Conservation (phyloP, 1,140 invertebrate species). For the Brachionus sp. region DNA sequence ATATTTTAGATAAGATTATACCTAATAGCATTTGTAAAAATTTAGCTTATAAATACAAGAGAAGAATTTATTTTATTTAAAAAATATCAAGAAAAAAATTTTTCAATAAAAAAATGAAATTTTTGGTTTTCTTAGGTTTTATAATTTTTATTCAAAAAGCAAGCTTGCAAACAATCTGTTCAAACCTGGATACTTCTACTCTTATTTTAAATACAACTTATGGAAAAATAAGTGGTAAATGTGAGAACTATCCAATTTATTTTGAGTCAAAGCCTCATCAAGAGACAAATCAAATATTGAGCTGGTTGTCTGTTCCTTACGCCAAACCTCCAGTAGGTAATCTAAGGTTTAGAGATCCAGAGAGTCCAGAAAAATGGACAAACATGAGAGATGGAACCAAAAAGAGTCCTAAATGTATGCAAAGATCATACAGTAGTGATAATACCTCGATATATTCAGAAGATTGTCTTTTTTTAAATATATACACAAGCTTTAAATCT, state of each 20-base stretch:
- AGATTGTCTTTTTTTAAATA: constrained; percentile 32
- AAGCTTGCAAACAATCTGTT: neutral
- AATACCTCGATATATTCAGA: neutral
- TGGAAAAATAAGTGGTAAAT: constrained; percentile 1
- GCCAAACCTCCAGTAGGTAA: constrained; percentile 44
- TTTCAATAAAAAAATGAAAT: neutral
- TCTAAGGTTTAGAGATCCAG: constrained; percentile 37
- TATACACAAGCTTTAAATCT: neutral
- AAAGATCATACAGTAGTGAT: constrained; percentile 52
- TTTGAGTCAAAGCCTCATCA: neutral
- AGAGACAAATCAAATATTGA: neutral
- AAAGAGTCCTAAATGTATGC: neutral
- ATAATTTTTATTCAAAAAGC: neutral
- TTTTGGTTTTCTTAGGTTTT: neutral
- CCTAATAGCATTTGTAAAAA: neutral
- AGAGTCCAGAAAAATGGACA: neutral
- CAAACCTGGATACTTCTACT: neutral
- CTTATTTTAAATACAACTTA: neutral
- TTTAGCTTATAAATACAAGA: too few relatives aligned
- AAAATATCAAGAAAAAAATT: neutral
- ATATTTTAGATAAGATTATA: neutral
- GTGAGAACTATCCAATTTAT: neutral
- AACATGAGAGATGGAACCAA: constrained; percentile 31
- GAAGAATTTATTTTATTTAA: too few relatives aligned
- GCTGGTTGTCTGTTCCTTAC: constrained; percentile 46